A percentile compares a stretch with the other conserved stretches of the same genome.
Evolutionary conservation across 2,888 invertebrate species (phyloP).

Genomic region (Gandaritis pyraliata): DNA sequence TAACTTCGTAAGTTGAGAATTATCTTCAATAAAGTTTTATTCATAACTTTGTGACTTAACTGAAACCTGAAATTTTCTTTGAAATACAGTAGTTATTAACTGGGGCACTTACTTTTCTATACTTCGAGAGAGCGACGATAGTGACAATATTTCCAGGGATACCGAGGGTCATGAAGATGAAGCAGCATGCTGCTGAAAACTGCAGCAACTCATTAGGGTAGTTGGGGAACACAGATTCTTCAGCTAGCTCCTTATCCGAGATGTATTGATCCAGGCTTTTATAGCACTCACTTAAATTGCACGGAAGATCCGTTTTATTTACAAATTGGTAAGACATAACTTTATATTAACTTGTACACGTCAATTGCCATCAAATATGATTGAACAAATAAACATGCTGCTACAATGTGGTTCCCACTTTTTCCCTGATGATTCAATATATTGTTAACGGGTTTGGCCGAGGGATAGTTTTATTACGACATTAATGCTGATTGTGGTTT

Average conservation of each 20-base stretch:
- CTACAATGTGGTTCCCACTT: constrained; percentile 6
- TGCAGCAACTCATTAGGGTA: constrained; percentile 26
- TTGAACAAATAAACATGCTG: constrained; percentile 10
- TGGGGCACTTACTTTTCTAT: constrained; percentile 67
- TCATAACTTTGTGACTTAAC: too few relatives aligned
- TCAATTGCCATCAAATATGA: neutral
- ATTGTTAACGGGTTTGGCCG: constrained; percentile 17
- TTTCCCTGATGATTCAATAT: constrained; percentile 27
- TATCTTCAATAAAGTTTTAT: too few relatives aligned
- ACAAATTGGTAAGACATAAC: constrained; percentile 12
- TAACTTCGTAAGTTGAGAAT: too few relatives aligned
- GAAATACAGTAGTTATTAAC: neutral
- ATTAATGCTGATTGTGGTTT: constrained; percentile 5
- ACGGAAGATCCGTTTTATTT: constrained; percentile 10
- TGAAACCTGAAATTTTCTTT: too few relatives aligned
- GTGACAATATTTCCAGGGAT: constrained; percentile 89
- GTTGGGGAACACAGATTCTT: constrained; percentile 16
- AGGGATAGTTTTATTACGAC: constrained; percentile 7
- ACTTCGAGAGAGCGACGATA: constrained; percentile 86
- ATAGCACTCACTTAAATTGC: constrained; percentile 13
- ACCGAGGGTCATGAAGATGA: constrained; percentile 86
- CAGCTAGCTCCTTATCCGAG: constrained; percentile 25
- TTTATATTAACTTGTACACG: constrained; percentile 1
- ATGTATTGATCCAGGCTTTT: constrained; percentile 26
- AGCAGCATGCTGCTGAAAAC: constrained; percentile 22